Evolutionary conservation across 1,140 invertebrate genomes (phyloP).

Genomic region (Grapholita molesta): DNA sequence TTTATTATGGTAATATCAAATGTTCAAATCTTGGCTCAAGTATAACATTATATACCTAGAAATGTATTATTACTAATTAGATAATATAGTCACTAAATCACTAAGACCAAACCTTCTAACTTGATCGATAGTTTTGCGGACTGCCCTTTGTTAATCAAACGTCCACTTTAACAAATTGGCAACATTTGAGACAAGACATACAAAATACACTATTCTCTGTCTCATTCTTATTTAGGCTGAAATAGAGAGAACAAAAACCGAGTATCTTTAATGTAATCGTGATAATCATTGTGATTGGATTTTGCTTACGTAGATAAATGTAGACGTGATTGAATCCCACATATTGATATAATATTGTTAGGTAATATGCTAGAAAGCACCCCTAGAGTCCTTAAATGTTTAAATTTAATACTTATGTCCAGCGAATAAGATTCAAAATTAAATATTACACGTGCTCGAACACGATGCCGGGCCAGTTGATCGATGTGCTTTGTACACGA

Average conservation of each 20-base stretch:
- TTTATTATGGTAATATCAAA: no score
- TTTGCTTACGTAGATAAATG: no score
- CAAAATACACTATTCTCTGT: neutral
- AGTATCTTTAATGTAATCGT: neutral
- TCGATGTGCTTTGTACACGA: conserved; percentile 39
- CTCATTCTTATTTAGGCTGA: no score
- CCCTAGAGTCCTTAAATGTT: neutral
- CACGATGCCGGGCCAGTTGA: conserved; percentile 23
- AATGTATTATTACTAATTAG: no score
- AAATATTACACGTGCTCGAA: neutral
- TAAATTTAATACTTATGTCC: neutral
- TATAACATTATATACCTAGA: no score
- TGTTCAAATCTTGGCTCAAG: no score
- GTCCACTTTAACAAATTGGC: neutral
- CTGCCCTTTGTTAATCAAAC: neutral
- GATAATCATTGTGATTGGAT: no score
- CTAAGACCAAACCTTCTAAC: neutral
- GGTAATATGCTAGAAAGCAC: neutral
- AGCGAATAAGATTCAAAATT: neutral
- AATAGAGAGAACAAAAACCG: no score
- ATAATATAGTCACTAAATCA: no score
- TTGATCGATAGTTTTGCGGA: neutral
- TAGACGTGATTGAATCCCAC: no score
- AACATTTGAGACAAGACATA: neutral
- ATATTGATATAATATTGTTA: no score